phyloP scores from a whole-genome alignment of 2,888 invertebrate species.

The Drosophila antonietae region DNA sequence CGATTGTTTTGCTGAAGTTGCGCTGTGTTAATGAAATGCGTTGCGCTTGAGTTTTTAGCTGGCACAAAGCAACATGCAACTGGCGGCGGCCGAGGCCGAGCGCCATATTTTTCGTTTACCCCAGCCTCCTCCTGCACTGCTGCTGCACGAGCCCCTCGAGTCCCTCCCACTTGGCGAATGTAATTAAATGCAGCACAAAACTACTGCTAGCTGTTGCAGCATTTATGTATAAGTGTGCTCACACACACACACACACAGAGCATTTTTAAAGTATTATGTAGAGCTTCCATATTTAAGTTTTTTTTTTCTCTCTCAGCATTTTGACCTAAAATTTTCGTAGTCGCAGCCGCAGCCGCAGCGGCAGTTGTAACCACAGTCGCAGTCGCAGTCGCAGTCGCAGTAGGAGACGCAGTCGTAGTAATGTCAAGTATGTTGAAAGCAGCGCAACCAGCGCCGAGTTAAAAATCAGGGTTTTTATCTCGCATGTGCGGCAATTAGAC shows the following conservation, averaged over 20 bases:
- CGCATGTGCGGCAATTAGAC: constrained; percentile 71
- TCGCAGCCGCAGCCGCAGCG: constrained; percentile 17
- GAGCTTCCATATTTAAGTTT: constrained; percentile 19
- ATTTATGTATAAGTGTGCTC: constrained; percentile 47
- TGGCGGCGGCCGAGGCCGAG: constrained; percentile 41
- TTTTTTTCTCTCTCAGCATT: constrained; percentile 59
- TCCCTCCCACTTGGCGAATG: constrained; percentile 41
- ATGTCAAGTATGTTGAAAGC: constrained; percentile 72
- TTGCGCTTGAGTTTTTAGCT: constrained; percentile 69
- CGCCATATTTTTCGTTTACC: constrained; percentile 55
- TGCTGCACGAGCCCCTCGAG: no score
- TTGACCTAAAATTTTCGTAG: constrained; percentile 73
- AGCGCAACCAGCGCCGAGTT: constrained; percentile 39
- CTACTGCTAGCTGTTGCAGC: constrained; percentile 56
- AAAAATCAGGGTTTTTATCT: constrained; percentile 62
- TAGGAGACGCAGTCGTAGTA: constrained; percentile 45
- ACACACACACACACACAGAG: constrained; percentile 5
- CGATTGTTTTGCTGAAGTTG: constrained; percentile 57
- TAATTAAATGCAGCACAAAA: constrained; percentile 66
- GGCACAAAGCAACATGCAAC: constrained; percentile 59
- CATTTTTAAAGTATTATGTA: constrained; percentile 60
- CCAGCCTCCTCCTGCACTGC: neutral
- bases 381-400: constrained; percentile 36
- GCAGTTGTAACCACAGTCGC: neutral
- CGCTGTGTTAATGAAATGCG: constrained; percentile 79